Percentiles rank a stretch among this genome's conserved stretches.
phyloP scores from a whole-genome alignment of 2,888 invertebrate genomes.

The Empis stercorea region DNA sequence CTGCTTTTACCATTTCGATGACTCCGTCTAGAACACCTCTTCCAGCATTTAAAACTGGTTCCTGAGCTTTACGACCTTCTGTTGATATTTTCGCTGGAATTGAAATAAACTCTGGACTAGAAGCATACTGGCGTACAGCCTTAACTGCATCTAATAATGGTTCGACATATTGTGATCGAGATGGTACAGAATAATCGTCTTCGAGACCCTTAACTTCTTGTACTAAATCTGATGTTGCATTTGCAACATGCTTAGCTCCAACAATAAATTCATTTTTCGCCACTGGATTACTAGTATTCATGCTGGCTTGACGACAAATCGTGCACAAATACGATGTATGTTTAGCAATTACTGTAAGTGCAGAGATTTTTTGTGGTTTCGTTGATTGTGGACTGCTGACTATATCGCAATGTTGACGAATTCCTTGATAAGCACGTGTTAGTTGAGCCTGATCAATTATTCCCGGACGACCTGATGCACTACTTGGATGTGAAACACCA shows the following conservation, averaged over 20 bases:
- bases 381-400: slow-evolving; percentile 57
- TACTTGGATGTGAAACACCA: slow-evolving; percentile 83
- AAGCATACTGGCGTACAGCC: slow-evolving; percentile 82
- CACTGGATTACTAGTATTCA: slow-evolving; percentile 76
- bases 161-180: slow-evolving; percentile 63
- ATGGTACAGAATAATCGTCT: slow-evolving; percentile 65
- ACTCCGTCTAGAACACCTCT: slow-evolving; percentile 68
- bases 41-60: slow-evolving; percentile 77
- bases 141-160: slow-evolving; percentile 86
- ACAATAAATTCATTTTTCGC: slow-evolving; percentile 96
- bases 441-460: slow-evolving; percentile 81
- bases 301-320: slow-evolving; percentile 85
- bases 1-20: slow-evolving; percentile 79
- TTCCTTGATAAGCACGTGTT: slow-evolving; percentile 77
- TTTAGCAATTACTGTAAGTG: slow-evolving; percentile 88
- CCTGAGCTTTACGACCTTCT: slow-evolving; percentile 71
- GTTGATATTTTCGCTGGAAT: slow-evolving; percentile 83
- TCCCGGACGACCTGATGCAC: slow-evolving; percentile 76
- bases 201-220: slow-evolving; percentile 88
- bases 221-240: slow-evolving; percentile 86
- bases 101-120: slow-evolving; percentile 84
- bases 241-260: slow-evolving; percentile 94
- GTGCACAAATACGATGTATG: slow-evolving; percentile 93
- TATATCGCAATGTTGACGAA: slow-evolving; percentile 75
- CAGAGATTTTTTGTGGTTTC: slow-evolving; percentile 75